Base-by-base conservation (phyloP, 2,113 vertebrate genomes). In the Callipepla squamata region DNA sequence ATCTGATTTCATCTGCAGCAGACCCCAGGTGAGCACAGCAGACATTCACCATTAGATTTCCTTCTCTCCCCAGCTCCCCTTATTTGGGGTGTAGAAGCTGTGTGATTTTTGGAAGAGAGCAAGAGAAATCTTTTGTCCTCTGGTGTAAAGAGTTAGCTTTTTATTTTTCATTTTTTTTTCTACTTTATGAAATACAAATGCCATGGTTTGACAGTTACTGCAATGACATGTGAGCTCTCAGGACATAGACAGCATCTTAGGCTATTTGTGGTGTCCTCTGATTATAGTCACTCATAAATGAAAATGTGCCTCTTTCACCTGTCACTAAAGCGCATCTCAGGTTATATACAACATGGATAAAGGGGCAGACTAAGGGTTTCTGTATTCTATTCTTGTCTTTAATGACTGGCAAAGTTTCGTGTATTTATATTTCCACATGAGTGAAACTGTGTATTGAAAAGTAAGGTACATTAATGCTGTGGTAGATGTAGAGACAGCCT, bases 301-400 rank as follows among this genome's bases (percentile, higher is more conserved):
- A 94, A 91, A 85, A 80, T 50, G n/a, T 67, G 55, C 15, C 55
- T 74, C 51, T 77, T 85, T 79, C 79, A 92, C 20, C 38, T 77
- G 50, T 85, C 66, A 66, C 2, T 13, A 53, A 87, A 38, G 14
- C 11, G 0, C 67, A 73, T 26, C 69, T 89, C 55, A 80, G 47
- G 44, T 78, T 90, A 67, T 51, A 51, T 4, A 30, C 7, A 78
- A 32, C 19, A n/a, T 36, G 53, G 55, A 80, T 9, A 55, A 80
- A 84, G 38, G 20, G 17, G 4, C 34, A 86, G 34, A 13, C 14
- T 23, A 30, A 23, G 17, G 25, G 13, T 58, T 94, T 89, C 63
- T 63, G 7, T 9, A 50, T 85, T 87, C 38, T 66, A 6, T 19
- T 80, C 47, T 73, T 80, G 13, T 72, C 42, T 74, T 30, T 76